phyloP scores from a whole-genome alignment of 2,797 vertebrate species.

The Acrossocheilus fasciatus region DNA sequence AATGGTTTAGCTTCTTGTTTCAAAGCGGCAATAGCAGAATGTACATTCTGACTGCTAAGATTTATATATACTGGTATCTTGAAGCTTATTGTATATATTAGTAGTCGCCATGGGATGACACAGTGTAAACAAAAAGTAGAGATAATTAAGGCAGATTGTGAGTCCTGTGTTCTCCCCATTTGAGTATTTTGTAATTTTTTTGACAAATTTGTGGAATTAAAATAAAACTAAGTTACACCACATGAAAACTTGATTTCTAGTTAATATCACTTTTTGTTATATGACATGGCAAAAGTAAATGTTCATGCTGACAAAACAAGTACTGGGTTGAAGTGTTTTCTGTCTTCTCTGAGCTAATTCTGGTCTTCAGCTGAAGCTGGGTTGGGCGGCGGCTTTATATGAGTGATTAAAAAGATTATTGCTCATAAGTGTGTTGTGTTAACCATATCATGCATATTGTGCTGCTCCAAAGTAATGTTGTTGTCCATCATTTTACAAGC shows the following conservation, averaged over 20 bases:
- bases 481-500: constrained; percentile 27
- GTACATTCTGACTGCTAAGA: constrained; percentile 96
- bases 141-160: constrained; percentile 98
- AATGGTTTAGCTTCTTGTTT: constrained; percentile 94
- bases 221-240: constrained; percentile 99
- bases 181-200: constrained; percentile 99
- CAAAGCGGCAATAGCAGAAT: constrained; percentile 94
- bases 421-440: not conserved
- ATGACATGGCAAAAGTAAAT: constrained; percentile 55
- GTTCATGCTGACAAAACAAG: constrained; percentile 50
- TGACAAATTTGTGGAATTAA: constrained; percentile 99
- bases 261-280: constrained; percentile 52
- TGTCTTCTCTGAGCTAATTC: constrained; percentile 6
- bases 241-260: constrained; percentile 69
- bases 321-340: constrained; percentile 10
- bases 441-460: not conserved
- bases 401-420: constrained; percentile 5
- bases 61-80: constrained; percentile 99
- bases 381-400: not conserved
- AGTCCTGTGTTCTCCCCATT: constrained; percentile 99
- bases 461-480: constrained; percentile 5
- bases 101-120: constrained; percentile 99
- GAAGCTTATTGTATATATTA: constrained; percentile 99
- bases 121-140: constrained; percentile 99
- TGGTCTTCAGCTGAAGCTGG: not conserved